Evolutionary conservation across 2,113 vertebrate genomes (phyloP).

Genomic region (Podocnemis expansa): DNA sequence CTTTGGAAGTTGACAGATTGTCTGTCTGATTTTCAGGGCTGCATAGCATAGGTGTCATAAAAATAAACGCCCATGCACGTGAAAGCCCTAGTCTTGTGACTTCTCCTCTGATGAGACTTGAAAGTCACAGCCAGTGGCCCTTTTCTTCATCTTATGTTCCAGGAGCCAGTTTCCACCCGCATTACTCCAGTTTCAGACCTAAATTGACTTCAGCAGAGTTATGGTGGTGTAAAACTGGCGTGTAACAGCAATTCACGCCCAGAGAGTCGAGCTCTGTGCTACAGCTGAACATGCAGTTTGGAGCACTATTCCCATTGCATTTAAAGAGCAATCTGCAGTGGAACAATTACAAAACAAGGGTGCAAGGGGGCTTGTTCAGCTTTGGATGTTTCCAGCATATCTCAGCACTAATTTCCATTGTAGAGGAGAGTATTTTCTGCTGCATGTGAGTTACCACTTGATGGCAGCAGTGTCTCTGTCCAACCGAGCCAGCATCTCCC

Average conservation of each 20-base stretch:
- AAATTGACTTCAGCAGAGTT: background rate
- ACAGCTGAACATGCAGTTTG: background rate
- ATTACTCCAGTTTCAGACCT: background rate
- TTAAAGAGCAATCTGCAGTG: background rate
- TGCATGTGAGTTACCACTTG: conserved; percentile 32
- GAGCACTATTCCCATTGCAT: fast-evolving
- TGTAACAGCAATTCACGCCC: background rate
- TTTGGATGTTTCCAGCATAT: background rate
- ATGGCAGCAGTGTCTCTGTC: conserved; percentile 63
- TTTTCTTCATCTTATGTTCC: background rate
- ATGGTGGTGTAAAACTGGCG: background rate
- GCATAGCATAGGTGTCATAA: background rate
- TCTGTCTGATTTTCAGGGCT: background rate
- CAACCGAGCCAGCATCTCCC: background rate
- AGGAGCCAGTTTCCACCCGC: background rate
- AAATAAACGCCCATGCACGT: fast-evolving
- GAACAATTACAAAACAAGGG: background rate
- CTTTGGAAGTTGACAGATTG: background rate
- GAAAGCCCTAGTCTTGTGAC: background rate
- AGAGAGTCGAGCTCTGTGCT: background rate
- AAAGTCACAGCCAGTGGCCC: background rate
- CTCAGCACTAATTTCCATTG: background rate
- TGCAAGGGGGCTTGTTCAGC: fast-evolving
- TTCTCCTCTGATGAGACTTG: background rate
- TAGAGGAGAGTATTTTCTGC: background rate